A percentile compares a stretch with the other conserved stretches of the same genome.
Conservation (phyloP, 92 coral and sea anemone genomes). For the Porites divaricata region DNA sequence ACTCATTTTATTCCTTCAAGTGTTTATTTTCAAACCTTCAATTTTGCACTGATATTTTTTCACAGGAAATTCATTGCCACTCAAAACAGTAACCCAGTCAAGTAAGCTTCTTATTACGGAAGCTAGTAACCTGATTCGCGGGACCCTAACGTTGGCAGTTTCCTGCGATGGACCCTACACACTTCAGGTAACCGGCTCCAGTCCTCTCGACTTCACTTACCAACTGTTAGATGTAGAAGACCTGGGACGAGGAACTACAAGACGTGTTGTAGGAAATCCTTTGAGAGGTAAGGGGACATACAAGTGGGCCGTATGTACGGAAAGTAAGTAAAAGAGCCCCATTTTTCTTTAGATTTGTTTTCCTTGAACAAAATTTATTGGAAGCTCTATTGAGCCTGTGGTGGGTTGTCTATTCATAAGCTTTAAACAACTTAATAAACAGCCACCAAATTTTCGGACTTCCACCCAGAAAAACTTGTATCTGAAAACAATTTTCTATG, state of each 20-base stretch:
- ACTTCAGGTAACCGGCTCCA: conserved; percentile 55
- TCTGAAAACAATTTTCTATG: too few relatives aligned
- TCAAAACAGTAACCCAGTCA: not conserved
- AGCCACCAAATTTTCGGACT: too few relatives aligned
- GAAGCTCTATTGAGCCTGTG: too few relatives aligned
- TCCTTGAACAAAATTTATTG: too few relatives aligned
- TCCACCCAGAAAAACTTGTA: too few relatives aligned
- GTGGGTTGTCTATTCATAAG: too few relatives aligned
- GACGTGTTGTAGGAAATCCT: conserved; percentile 65
- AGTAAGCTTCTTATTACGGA: conserved; percentile 4
- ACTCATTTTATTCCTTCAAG: too few relatives aligned
- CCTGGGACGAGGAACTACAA: conserved; percentile 20
- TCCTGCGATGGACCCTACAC: conserved; percentile 45
- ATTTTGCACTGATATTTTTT: not conserved
- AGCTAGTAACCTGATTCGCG: conserved; percentile 18
- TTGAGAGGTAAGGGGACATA: conserved; percentile 48
- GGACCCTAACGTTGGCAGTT: conserved; percentile 28
- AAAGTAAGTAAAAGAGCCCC: too few relatives aligned
- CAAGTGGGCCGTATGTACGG: too few relatives aligned
- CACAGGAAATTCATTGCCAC: conserved; percentile 1
- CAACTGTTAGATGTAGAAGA: conserved; percentile 48
- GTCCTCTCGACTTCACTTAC: conserved; percentile 57
- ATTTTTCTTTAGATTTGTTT: too few relatives aligned
- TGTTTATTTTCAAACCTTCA: too few relatives aligned
- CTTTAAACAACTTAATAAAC: too few relatives aligned